These are phyloP conservation scores for Lissocephala sabroskyi DNA, from an alignment of 2,888 invertebrate species.

Conservation along the genomic window DNA sequence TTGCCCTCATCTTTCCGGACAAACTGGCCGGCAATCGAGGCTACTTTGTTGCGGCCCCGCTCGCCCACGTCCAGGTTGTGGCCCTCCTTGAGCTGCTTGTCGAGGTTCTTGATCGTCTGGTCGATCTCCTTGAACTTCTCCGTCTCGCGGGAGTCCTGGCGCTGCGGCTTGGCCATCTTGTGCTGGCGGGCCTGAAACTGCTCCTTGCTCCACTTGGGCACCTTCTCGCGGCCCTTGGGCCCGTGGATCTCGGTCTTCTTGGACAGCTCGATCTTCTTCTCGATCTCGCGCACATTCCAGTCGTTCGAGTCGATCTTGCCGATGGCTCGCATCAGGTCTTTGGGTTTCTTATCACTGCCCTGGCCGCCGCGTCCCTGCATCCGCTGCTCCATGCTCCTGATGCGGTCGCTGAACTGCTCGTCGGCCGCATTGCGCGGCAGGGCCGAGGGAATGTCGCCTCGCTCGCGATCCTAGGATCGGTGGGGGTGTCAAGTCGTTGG, in stretches of 20 bases:
- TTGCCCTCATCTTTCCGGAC: constrained; percentile 70
- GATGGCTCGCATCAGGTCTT: constrained; percentile 88
- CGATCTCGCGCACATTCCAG: constrained; percentile 93
- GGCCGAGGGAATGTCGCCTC: constrained; percentile 70
- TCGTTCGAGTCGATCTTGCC: constrained; percentile 91
- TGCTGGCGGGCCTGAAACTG: constrained; percentile 80
- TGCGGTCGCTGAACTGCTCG: constrained; percentile 73
- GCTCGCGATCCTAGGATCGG: constrained; percentile 68
- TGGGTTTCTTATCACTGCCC: constrained; percentile 83
- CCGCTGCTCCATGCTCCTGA: constrained; percentile 86
- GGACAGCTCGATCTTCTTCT: constrained; percentile 84
- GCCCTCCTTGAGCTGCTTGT: constrained; percentile 85
- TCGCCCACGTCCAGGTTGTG: constrained; percentile 78
- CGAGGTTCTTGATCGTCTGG: constrained; percentile 80
- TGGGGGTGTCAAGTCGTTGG: too few species aligned
- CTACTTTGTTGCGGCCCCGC: constrained; percentile 83
- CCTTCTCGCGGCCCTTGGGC: constrained; percentile 78
- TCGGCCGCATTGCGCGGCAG: constrained; percentile 66
- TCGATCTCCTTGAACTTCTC: constrained; percentile 83
- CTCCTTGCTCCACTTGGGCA: constrained; percentile 93
- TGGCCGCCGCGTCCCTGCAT: constrained; percentile 76
- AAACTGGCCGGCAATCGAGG: constrained; percentile 88
- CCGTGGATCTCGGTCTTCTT: constrained; percentile 71
- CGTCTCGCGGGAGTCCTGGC: constrained; percentile 75
- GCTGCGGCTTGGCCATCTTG: constrained; percentile 80